phyloP scores from a whole-genome alignment of 1,140 invertebrate species.

The Conus betulinus region DNA sequence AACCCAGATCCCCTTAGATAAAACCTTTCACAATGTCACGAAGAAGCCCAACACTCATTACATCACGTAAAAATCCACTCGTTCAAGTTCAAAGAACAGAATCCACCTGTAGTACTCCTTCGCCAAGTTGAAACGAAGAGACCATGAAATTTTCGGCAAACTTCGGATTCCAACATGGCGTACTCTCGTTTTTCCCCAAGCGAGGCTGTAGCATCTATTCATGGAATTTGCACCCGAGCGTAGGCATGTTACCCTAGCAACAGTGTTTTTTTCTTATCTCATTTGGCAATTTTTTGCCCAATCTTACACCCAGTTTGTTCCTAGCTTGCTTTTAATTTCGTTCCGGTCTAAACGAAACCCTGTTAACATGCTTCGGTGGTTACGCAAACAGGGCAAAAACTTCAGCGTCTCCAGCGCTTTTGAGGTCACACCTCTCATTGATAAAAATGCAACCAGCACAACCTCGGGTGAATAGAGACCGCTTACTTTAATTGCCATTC shows the following conservation, averaged over 20 bases:
- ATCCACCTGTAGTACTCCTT: conserved; percentile 35
- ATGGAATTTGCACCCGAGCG: conserved; percentile 41
- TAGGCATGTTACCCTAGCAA: conserved; percentile 42
- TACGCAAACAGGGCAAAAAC: conserved; percentile 12
- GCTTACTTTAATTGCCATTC: background rate
- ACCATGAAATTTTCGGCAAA: conserved; percentile 40
- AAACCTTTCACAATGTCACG: conserved; percentile 10
- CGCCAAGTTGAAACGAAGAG: conserved; percentile 37
- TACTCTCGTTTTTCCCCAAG: conserved; percentile 35
- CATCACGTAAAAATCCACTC: conserved; percentile 24
- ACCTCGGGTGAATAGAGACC: background rate
- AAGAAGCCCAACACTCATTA: conserved; percentile 8
- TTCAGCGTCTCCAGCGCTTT: background rate
- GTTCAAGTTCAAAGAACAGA: conserved; percentile 8
- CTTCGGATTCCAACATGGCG: conserved; percentile 42
- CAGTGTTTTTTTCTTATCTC: conserved; percentile 35
- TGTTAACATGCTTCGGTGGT: background rate
- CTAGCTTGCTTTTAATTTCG: background rate
- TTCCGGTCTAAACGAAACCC: background rate
- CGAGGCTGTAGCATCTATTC: conserved; percentile 42
- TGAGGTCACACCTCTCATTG: background rate
- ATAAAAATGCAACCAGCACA: background rate
- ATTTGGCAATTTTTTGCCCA: conserved; percentile 18
- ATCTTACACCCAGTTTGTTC: background rate
- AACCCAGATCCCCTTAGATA: conserved; percentile 28